Percentiles rank a stretch among this genome's conserved stretches.
Conservation (phyloP, 1,140 invertebrate species). For the Eulimnadia texana region DNA sequence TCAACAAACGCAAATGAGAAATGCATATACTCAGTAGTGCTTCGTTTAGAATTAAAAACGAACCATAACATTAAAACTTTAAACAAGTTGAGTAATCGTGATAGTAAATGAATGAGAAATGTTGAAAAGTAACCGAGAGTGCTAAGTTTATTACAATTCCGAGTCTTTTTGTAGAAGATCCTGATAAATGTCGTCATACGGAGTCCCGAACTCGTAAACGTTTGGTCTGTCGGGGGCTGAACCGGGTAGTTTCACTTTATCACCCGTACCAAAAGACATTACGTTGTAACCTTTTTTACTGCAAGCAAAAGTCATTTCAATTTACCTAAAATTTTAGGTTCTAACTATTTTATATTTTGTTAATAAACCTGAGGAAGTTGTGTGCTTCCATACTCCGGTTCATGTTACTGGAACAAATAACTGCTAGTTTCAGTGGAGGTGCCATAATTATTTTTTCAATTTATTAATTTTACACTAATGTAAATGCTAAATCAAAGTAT, state of each 20-base stretch:
- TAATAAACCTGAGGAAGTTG: conserved; percentile 61
- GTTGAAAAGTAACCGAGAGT: no score
- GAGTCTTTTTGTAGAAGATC: conserved; percentile 81
- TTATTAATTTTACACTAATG: background rate
- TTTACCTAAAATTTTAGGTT: background rate
- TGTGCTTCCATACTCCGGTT: conserved; percentile 99
- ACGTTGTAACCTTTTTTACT: conserved; percentile 95
- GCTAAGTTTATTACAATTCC: conserved; percentile 45
- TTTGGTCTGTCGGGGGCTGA: conserved; percentile 89
- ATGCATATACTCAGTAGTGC: no score
- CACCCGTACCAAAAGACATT: conserved; percentile 92
- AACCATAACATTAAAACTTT: no score
- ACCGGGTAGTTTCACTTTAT: conserved; percentile 93
- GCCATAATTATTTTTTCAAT: background rate
- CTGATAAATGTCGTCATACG: conserved; percentile 94
- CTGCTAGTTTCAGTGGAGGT: conserved; percentile 56
- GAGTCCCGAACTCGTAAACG: conserved; percentile 91
- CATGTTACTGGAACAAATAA: conserved; percentile 98
- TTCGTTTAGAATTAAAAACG: no score
- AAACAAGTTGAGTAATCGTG: no score
- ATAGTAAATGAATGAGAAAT: no score
- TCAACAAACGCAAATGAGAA: background rate
- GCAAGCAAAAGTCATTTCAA: conserved; percentile 26
- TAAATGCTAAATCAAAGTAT: background rate
- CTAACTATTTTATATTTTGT: conserved; percentile 1